phyloP scores from a whole-genome alignment of 2,113 vertebrate genomes.

The Carollia perspicillata region DNA sequence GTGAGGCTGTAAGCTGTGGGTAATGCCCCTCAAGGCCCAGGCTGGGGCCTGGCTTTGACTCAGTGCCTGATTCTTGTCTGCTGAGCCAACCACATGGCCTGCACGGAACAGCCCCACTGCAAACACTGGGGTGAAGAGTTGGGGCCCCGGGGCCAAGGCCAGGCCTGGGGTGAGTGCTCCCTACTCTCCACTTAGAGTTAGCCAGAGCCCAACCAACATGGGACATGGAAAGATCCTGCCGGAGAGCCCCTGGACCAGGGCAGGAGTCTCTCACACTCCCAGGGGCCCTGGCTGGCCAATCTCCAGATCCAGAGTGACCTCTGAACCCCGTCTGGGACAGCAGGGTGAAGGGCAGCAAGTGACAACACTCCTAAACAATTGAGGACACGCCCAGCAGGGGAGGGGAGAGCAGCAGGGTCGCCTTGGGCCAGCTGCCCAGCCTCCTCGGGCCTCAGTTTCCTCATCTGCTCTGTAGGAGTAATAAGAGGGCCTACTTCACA shows the following conservation, averaged over 20 bases:
- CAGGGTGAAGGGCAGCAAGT: neutral
- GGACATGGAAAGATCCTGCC: neutral
- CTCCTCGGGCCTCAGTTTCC: neutral
- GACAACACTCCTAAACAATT: rapidly evolving
- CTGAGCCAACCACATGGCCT: neutral
- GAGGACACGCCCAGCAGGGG: neutral
- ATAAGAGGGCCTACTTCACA: neutral
- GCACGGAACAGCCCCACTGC: neutral
- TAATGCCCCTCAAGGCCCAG: neutral
- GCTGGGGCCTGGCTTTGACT: neutral
- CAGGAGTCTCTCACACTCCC: neutral
- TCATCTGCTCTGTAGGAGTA: neutral
- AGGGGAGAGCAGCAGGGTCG: neutral
- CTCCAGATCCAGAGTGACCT: neutral
- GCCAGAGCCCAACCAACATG: neutral
- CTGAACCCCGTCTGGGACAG: neutral
- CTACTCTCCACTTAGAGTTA: neutral
- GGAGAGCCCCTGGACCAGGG: neutral
- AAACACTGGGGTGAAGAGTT: too few species aligned
- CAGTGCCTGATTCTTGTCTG: neutral
- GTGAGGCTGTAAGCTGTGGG: neutral
- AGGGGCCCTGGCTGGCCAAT: neutral
- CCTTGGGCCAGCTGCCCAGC: neutral
- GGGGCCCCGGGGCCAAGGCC: neutral
- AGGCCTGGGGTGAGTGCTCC: neutral